Evolutionary conservation across 1,140 invertebrate species (phyloP).

Genomic region (Meteorus sp.): DNA sequence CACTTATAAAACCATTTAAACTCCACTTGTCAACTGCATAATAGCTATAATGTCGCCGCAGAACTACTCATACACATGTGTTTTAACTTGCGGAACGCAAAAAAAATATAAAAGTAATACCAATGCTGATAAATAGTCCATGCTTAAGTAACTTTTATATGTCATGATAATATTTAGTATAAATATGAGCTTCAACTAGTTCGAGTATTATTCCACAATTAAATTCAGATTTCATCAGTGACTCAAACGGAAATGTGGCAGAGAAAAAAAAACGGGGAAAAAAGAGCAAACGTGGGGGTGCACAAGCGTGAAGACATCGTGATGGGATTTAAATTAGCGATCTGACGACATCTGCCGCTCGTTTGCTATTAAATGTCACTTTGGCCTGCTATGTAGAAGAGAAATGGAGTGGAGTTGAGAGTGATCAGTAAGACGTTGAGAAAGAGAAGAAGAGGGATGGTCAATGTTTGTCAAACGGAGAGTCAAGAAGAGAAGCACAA

Average conservation of each 20-base stretch:
- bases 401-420: slow-evolving; percentile 19
- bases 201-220: slow-evolving; percentile 52
- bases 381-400: slow-evolving; percentile 20
- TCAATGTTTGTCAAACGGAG: no score
- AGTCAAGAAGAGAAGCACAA: no score
- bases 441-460: neutral
- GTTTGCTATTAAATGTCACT: slow-evolving; percentile 53
- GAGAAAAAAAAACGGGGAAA: no score
- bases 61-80: no score
- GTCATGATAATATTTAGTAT: no score
- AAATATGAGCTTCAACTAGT: slow-evolving; percentile 23
- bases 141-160: no score
- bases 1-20: slow-evolving; percentile 18
- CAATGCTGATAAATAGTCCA: no score
- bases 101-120: no score
- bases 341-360: slow-evolving; percentile 46
- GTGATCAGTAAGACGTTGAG: neutral
- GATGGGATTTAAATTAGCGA: slow-evolving; percentile 52
- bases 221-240: slow-evolving; percentile 32
- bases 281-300: slow-evolving; percentile 19
- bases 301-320: slow-evolving; percentile 32
- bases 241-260: no score
- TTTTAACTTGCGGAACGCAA: no score
- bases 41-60: no score
- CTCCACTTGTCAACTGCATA: slow-evolving; percentile 8